These are phyloP conservation scores for Carettochelys insculpta DNA, from an alignment of 2,113 vertebrate genomes.

Conservation along the genomic window DNA sequence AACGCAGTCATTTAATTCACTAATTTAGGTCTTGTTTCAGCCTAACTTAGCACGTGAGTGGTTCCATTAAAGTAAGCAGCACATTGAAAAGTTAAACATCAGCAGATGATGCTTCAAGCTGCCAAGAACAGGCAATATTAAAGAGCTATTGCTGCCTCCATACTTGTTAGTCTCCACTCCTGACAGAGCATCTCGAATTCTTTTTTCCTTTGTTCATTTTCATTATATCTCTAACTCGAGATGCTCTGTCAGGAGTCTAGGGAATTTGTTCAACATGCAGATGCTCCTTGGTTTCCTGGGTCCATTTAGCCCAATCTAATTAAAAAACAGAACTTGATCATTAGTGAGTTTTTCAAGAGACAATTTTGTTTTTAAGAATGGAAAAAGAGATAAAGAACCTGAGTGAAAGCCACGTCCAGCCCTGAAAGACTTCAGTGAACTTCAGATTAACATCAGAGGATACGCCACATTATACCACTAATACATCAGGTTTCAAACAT, in stretches of 20 bases:
- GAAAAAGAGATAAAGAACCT: not conserved
- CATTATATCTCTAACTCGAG: too few species aligned
- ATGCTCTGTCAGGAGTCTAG: not conserved
- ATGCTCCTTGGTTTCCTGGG: not conserved
- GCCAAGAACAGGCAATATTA: not conserved
- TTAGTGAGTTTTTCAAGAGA: not conserved
- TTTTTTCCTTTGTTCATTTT: too few species aligned
- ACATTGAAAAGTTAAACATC: not conserved
- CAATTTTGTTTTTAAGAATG: not conserved
- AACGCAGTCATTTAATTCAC: constrained; percentile 16
- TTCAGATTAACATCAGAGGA: constrained; percentile 45
- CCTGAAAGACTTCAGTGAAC: not conserved
- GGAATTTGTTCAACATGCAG: not conserved
- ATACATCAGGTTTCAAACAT: constrained; percentile 42
- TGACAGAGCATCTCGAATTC: too few species aligned
- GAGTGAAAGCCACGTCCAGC: not conserved
- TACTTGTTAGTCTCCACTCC: not conserved
- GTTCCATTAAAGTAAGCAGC: constrained; percentile 19
- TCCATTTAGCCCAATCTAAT: not conserved
- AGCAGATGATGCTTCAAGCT: not conserved
- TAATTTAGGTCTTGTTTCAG: constrained; percentile 19
- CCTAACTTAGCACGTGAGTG: constrained; percentile 48
- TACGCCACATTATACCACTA: constrained; percentile 26
- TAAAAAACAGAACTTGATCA: not conserved
- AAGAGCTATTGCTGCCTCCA: not conserved